phyloP scores from a whole-genome alignment of 2,113 vertebrate genomes.

The Saguinus midas region DNA sequence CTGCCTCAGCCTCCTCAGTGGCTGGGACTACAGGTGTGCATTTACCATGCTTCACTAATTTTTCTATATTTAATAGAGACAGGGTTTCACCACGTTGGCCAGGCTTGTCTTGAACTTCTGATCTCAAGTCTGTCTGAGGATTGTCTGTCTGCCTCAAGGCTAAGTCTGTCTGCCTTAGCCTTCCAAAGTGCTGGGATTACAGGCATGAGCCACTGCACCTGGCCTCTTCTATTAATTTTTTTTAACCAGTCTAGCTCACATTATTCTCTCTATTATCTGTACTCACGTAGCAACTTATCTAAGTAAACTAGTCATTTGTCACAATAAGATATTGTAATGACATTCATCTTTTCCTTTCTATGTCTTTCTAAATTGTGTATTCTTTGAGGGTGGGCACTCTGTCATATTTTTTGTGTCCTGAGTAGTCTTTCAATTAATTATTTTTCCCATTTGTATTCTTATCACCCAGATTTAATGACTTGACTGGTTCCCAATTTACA shows the following conservation, averaged over 20 bases:
- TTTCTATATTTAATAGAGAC: too few relatives aligned
- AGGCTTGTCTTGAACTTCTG: too few relatives aligned
- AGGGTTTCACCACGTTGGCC: too few relatives aligned
- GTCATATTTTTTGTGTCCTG: not conserved
- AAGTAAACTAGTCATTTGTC: not conserved
- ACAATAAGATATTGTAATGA: not conserved
- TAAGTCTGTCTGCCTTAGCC: too few relatives aligned
- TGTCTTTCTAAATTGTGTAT: not conserved
- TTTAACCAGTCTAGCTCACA: not conserved
- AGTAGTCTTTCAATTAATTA: not conserved
- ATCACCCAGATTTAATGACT: not conserved
- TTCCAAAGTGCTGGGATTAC: too few relatives aligned
- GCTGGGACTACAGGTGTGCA: too few relatives aligned
- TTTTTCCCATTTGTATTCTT: not conserved
- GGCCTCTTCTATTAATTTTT: not conserved
- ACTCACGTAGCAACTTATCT: not conserved
- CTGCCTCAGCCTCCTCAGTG: too few relatives aligned
- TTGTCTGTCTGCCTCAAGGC: too few relatives aligned
- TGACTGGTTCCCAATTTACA: not conserved
- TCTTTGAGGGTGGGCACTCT: not conserved
- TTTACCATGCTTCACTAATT: too few relatives aligned
- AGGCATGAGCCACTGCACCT: too few relatives aligned
- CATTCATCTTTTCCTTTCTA: not conserved
- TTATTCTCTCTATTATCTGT: not conserved
- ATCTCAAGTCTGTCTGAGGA: too few relatives aligned